phyloP scores from a whole-genome alignment of 2,888 invertebrate genomes.

The Oscheius sp. region DNA sequence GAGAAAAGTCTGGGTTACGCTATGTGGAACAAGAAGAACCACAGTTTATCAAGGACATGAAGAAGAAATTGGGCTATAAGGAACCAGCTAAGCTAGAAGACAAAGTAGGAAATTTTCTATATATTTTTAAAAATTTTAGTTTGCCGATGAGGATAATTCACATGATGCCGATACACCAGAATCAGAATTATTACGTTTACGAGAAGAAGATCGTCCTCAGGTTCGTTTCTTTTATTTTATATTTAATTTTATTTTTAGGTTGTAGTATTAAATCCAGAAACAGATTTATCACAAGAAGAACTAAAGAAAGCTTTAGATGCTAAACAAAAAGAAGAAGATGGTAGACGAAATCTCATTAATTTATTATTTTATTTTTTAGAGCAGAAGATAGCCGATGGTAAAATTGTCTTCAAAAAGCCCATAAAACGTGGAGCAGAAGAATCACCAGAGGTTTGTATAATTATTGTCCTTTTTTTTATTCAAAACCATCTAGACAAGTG shows the following conservation, averaged over 20 bases:
- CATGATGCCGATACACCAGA: conserved; percentile 48
- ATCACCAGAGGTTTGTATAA: conserved; percentile 5
- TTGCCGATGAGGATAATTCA: conserved; percentile 43
- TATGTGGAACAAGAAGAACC: conserved; percentile 68
- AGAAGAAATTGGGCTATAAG: conserved; percentile 66
- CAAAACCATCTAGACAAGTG: conserved; percentile 4
- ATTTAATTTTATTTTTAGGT: conserved; percentile 38
- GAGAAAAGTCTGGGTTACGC: conserved; percentile 41
- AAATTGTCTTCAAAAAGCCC: conserved; percentile 69
- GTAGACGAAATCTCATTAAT: conserved; percentile 32
- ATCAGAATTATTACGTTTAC: conserved; percentile 55
- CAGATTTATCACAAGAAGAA: conserved; percentile 62
- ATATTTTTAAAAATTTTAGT: conserved; percentile 31
- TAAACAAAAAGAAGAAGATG: conserved; percentile 64
- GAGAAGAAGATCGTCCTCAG: conserved; percentile 67
- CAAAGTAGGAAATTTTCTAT: conserved; percentile 51
- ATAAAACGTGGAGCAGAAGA: conserved; percentile 56
- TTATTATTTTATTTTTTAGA: conserved; percentile 44
- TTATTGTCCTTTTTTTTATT: background rate
- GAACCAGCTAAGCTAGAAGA: conserved; percentile 68
- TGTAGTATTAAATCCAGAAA: conserved; percentile 63
- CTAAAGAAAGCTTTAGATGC: conserved; percentile 60
- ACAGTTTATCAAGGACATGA: conserved; percentile 66
- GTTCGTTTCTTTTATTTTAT: conserved; percentile 14
- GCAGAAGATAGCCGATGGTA: conserved; percentile 65